A percentile compares a stretch with the other conserved stretches of the same genome.
Conservation (phyloP, 1,140 invertebrate genomes). For the Bombus difficillimus region DNA sequence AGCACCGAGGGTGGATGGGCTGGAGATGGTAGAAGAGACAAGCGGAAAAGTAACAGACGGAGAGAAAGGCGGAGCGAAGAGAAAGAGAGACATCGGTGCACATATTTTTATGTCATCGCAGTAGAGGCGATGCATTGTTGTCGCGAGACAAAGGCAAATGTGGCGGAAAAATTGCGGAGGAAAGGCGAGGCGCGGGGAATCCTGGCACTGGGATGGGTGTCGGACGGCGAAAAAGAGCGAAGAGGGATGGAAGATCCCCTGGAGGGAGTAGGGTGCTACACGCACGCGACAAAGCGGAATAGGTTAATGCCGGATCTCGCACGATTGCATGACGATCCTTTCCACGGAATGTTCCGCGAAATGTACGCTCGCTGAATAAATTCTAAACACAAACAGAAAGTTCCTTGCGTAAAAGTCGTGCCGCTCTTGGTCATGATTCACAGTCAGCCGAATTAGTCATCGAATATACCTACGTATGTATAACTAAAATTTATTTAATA, state of each 20-base stretch:
- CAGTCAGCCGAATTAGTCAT: background rate
- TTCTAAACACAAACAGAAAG: conserved; percentile 44
- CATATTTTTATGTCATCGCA: conserved; percentile 82
- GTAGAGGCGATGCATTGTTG: conserved; percentile 81
- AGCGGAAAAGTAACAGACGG: conserved; percentile 59
- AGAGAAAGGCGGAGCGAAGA: conserved; percentile 48
- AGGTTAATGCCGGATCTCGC: conserved; percentile 76
- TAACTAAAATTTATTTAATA: too few relatives aligned
- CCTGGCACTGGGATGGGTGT: conserved; percentile 63
- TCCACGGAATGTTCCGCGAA: conserved; percentile 63
- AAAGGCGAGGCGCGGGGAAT: conserved; percentile 73
- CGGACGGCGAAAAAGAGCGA: conserved; percentile 64
- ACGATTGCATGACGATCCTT: conserved; percentile 68
- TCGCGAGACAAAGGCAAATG: conserved; percentile 83
- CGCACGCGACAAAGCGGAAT: conserved; percentile 71
- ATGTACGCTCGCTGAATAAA: conserved; percentile 59
- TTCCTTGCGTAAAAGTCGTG: background rate
- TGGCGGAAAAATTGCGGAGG: conserved; percentile 82
- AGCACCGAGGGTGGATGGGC: conserved; percentile 38
- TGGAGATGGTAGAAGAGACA: conserved; percentile 54
- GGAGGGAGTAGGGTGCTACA: conserved; percentile 48
- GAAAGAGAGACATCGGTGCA: conserved; percentile 69
- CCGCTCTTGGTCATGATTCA: background rate
- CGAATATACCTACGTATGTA: background rate
- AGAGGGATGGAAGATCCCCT: conserved; percentile 58